Base-by-base conservation (phyloP, 2,797 vertebrate species). In the Acridotheres tristis region DNA sequence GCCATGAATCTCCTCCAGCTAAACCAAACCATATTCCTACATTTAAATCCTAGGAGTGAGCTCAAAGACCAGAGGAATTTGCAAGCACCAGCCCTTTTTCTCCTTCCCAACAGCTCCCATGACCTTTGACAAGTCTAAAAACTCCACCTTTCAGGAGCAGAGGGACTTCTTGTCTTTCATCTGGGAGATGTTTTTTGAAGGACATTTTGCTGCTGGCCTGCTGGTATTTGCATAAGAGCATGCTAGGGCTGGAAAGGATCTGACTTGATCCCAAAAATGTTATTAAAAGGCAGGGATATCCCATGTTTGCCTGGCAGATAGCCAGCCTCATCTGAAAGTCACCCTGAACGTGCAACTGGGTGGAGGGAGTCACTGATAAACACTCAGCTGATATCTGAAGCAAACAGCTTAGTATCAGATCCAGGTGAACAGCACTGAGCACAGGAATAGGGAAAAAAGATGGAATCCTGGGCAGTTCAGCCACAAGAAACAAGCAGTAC, bases 21-120 rank as follows among this genome's bases (percentile, higher is more conserved):
- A 95, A 95, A 67, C 59, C 88, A 90, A 96, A 94, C 94, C 96
- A 93, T 96, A 94, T 95, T 79, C 88, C 67, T 88, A 53, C 2
- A 0, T 58, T 94, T 94, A 86, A 96, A 85, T 76, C 83, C 83
- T 42, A 73, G 7, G 48, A 93, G 45, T 7, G 67, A 93, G 59
- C 94, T 91, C 80, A 88, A 90, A 90, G 73, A 86, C 55, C 67
- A 40, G 88, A 96, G 79, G 87, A 88, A 96, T 96, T 96, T 81
- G 73, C 82, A 89, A 91, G 82, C 69, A 4, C 51, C 66, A 84
- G 71, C 54, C 54, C 18, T 95, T 93, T 88, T 80, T 65, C 78
- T 83, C 43, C 62, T 80, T 89, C 71, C 73, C 74, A 58, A 10
- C 73, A 55, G 42, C 66, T 17, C 21, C 62, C 4, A 1, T 61